These are phyloP conservation scores for Morpho achilles DNA, from an alignment of 2,888 invertebrate genomes.

Conservation along the genomic window DNA sequence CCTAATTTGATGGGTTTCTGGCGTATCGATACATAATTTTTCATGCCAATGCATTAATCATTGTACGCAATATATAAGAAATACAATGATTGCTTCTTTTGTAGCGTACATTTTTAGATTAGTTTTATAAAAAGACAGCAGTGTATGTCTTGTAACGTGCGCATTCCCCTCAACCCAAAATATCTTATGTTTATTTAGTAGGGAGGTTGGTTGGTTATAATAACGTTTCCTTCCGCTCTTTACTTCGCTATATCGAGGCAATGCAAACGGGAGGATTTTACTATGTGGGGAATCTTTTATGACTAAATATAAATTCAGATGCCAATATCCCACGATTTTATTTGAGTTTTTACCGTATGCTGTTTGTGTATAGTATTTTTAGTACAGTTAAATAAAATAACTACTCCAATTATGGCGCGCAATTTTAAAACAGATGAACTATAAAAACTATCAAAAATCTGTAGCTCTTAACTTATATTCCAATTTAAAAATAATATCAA, in stretches of 20 bases:
- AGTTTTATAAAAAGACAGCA: neutral
- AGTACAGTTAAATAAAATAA: too few species aligned
- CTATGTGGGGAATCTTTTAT: constrained; percentile 27
- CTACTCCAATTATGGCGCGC: too few species aligned
- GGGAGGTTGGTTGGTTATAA: constrained; percentile 45
- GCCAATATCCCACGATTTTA: neutral
- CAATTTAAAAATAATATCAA: too few species aligned
- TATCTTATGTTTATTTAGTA: neutral
- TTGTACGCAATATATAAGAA: neutral
- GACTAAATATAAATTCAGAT: constrained; percentile 6
- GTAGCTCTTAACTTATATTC: too few species aligned
- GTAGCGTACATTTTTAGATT: neutral
- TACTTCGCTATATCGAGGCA: constrained; percentile 61
- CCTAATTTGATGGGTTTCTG: neutral
- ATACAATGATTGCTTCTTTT: neutral
- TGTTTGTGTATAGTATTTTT: too few species aligned
- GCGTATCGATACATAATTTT: too few species aligned
- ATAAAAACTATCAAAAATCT: too few species aligned
- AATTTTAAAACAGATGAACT: too few species aligned
- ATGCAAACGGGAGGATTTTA: constrained; percentile 57
- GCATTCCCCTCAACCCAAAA: neutral
- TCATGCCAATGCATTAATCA: too few species aligned
- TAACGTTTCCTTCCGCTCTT: constrained; percentile 64
- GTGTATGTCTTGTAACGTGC: neutral
- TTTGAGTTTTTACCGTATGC: neutral